Percentiles rank a stretch among this genome's conserved stretches.
phyloP scores from a whole-genome alignment of 2,797 vertebrate genomes.

The Acanthopagrus latus region DNA sequence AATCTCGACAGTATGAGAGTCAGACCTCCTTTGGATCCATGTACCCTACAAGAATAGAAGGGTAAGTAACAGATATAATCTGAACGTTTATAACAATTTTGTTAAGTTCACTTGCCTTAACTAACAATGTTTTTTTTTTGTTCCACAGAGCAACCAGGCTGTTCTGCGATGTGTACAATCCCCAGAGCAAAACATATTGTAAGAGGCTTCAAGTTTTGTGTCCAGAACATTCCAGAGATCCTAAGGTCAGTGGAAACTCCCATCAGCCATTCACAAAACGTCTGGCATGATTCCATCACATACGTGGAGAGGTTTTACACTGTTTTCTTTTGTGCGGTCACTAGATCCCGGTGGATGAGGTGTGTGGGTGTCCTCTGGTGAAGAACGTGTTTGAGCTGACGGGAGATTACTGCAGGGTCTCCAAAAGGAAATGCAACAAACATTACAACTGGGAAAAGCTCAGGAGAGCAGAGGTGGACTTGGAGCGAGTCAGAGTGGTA shows the following conservation, averaged over 20 bases:
- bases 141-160: constrained; percentile 92
- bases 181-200: constrained; percentile 96
- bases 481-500: constrained; percentile 96
- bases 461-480: constrained; percentile 93
- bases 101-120: not conserved
- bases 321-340: not conserved
- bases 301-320: not conserved
- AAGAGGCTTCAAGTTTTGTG: constrained; percentile 96
- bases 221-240: constrained; percentile 95
- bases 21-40: constrained; percentile 96
- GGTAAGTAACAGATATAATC: constrained; percentile 81
- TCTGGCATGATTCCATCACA: not conserved
- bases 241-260: constrained; percentile 85
- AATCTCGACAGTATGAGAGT: constrained; percentile 90
- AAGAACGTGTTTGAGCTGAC: constrained; percentile 94
- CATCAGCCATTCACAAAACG: not conserved
- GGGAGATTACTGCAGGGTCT: constrained; percentile 93
- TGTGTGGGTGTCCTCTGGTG: constrained; percentile 96
- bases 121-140: not conserved
- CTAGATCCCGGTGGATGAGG: constrained; percentile 92
- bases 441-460: constrained; percentile 99
- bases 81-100: not conserved
- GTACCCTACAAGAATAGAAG: constrained; percentile 95
- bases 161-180: constrained; percentile 97
- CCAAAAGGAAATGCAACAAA: constrained; percentile 95